Evolutionary conservation across 2,888 invertebrate genomes (phyloP), one percentile per base, ranked within the genome.

Genomic region (Antitype chi): DNA sequence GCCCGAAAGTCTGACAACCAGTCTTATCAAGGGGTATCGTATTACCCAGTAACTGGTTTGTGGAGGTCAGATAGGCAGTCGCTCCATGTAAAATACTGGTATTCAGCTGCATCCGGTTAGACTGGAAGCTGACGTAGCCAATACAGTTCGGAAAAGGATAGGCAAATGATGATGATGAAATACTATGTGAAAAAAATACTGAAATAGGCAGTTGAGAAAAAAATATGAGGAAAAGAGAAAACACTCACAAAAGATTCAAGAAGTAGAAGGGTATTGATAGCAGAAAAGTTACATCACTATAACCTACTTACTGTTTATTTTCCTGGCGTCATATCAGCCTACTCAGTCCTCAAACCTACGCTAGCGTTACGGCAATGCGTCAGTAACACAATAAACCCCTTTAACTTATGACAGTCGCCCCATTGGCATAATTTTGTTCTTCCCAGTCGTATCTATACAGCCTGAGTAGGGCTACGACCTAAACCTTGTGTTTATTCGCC

Each of bases 351-450:
- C 60, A 47, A 74, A 32, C n/a, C 59, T 47, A 73, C 64, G 52
- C 84, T 62, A 73, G 79, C 70, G 79, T 69, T 81, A 81, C 81
- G 55, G 80, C 84, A 81, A 73, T 84, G 81, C 81, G 84, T 81
- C 84, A 81, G 69, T 74, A 63, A 66, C 55, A 78, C 74, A 81
- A 81, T 84, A 81, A 84, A 73, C 81, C 69, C 38, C 59, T 64
- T 60, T 64, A 84, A 81, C 68, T 69, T 80, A 84, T 84, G 68
- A 32, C 74, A 73, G 68, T 49, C 23, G 53, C 53, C 69, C 68
- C 84, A 81, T 81, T 81, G 84, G 81, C 74, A 81, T 81, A 84
- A 81, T 81, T 80, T 81, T 73, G 55, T 80, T 84, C 80, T 84
- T 84, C 63, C 47, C 53, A 80, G 64, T 84, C 84, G 49, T 69